phyloP scores from a whole-genome alignment of 1,140 invertebrate genomes.

The Ephestia elutella region DNA sequence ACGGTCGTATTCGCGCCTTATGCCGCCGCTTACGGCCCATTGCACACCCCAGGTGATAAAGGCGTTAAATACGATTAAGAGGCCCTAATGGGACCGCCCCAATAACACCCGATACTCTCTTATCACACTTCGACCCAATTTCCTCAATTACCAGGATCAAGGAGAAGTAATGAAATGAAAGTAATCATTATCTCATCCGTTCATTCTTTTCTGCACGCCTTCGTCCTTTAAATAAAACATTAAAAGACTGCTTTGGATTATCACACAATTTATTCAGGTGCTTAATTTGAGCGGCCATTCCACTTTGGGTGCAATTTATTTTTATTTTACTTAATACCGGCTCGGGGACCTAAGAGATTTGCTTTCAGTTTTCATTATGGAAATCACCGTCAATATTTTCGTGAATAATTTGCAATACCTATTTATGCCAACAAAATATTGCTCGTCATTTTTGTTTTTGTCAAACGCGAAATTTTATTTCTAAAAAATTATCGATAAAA shows the following conservation, averaged over 20 bases:
- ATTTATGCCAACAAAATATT: not conserved
- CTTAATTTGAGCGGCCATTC: conserved; percentile 69
- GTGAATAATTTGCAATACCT: not conserved
- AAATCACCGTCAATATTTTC: conserved; percentile 9
- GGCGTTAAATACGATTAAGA: conserved; percentile 63
- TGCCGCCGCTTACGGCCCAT: conserved; percentile 40
- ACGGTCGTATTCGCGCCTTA: conserved; percentile 23
- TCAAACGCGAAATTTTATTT: not conserved
- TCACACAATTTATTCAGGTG: conserved; percentile 73
- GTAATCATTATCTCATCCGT: conserved; percentile 69
- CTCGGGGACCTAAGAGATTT: conserved; percentile 48
- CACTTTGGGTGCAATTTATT: conserved; percentile 65
- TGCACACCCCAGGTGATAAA: conserved; percentile 61
- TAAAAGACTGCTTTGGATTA: conserved; percentile 68
- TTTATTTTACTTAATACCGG: conserved; percentile 63
- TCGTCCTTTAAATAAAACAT: conserved; percentile 61
- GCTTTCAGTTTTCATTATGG: conserved; percentile 48
- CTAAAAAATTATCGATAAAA: no score
- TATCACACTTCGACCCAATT: conserved; percentile 64
- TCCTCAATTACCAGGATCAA: conserved; percentile 69
- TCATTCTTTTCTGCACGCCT: conserved; percentile 50
- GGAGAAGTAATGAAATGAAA: conserved; percentile 69
- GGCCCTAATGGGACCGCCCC: conserved; percentile 47
- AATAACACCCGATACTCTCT: conserved; percentile 52
- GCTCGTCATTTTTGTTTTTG: not conserved